Conservation (phyloP, 2,797 vertebrate genomes). For the Amblyopsis hoosieri region DNA sequence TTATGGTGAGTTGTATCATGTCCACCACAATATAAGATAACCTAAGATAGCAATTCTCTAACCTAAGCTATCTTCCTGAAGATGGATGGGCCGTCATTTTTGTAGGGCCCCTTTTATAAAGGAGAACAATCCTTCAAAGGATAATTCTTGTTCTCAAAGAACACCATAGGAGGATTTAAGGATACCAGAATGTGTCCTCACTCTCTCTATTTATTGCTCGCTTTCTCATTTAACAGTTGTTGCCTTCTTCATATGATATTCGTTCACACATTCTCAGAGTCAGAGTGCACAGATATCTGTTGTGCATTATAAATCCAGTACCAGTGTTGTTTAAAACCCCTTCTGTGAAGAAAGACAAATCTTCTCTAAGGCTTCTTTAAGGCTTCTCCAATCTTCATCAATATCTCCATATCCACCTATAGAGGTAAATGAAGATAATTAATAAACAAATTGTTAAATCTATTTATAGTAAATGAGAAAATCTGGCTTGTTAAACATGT, state of each 20-base stretch:
- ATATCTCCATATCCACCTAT: slow-evolving; percentile 5
- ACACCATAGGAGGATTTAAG: slow-evolving; percentile 24
- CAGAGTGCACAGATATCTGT: slow-evolving; percentile 20
- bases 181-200: slow-evolving; percentile 24
- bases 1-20: not conserved
- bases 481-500: slow-evolving; percentile 17
- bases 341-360: slow-evolving; percentile 7
- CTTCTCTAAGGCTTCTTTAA: slow-evolving; percentile 4
- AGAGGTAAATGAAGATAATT: slow-evolving; percentile 6
- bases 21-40: slow-evolving; percentile 9
- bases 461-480: slow-evolving; percentile 29
- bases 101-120: slow-evolving; percentile 24
- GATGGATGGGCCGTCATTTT: slow-evolving; percentile 22
- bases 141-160: slow-evolving; percentile 14
- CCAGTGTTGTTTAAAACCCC: slow-evolving; percentile 29
- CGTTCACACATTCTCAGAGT: slow-evolving; percentile 29
- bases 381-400: slow-evolving; percentile 14
- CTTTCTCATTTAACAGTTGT: not conserved
- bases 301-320: slow-evolving; percentile 4
- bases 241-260: slow-evolving; percentile 46
- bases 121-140: slow-evolving; percentile 6
- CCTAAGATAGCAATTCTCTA: slow-evolving; percentile 9
- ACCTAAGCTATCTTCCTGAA: not conserved
- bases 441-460: slow-evolving; percentile 35
- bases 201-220: slow-evolving; percentile 1